phyloP scores from a whole-genome alignment of 2,888 invertebrate genomes.

The Nudaria mundana region DNA sequence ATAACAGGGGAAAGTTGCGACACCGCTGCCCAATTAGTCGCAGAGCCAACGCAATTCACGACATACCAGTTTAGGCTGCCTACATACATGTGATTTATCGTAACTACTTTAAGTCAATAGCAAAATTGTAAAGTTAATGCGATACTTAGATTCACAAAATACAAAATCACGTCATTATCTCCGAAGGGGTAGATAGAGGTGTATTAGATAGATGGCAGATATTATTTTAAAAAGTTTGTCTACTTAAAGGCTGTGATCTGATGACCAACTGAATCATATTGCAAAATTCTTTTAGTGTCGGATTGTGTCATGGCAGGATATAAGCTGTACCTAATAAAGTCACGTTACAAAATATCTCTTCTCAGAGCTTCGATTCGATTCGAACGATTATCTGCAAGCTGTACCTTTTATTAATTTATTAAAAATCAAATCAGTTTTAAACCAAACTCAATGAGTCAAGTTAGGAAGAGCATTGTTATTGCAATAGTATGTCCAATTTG shows the following conservation, averaged over 20 bases:
- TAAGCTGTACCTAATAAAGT: no score
- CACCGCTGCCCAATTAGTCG: conserved; percentile 35
- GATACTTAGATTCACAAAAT: no score
- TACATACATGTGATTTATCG: conserved; percentile 13
- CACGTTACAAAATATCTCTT: no score
- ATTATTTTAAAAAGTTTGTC: no score
- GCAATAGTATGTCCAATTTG: conserved; percentile 26
- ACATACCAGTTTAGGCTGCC: conserved; percentile 18
- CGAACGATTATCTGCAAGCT: no score
- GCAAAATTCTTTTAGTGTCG: background rate
- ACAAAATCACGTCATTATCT: no score
- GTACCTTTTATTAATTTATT: background rate
- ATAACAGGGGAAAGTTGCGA: conserved; percentile 30
- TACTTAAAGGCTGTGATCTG: no score
- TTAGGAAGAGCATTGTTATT: conserved; percentile 31
- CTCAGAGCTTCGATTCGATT: no score
- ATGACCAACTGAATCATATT: background rate
- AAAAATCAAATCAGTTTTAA: conserved; percentile 15
- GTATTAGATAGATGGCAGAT: no score
- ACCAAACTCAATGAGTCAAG: conserved; percentile 16
- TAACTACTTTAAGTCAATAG: conserved; percentile 4
- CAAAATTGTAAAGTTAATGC: no score
- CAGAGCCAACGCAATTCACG: conserved; percentile 16
- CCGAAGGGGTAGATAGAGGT: no score
- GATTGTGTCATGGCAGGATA: no score